Evolutionary conservation across 1,140 invertebrate species (phyloP), one percentile per base, ranked within the genome.

Genomic region (Eupeodes corollae): DNA sequence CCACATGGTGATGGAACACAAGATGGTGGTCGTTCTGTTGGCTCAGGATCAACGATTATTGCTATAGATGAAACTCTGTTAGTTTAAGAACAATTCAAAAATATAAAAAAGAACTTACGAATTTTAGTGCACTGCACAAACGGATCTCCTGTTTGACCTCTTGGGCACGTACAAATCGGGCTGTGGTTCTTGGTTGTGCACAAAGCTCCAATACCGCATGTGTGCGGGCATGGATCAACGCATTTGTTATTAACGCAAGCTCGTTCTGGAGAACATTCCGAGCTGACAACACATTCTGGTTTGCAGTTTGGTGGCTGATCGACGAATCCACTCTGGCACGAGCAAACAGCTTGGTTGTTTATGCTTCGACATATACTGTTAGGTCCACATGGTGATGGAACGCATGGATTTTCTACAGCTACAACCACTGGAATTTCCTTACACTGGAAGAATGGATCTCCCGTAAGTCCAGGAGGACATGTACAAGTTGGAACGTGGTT

Each of bases 1-100:
- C 88, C 88, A 58, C 87, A 91, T 1, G 87, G 85, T 14, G 79
- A 84, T 50, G 82, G 84, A 31, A 74, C 76, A 61, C 86, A 88
- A 9, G 83, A 83, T 50, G 80, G 80, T 45, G 77, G 78, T 51
- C 73, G 64, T 66, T 80, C 78, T 30, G 80, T 79, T 50, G 66
- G 54, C 52, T 66, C 41, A 52, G 61, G 56, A 52, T 74, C 68
- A 55, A 33, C n/a, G n/a, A 51, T 43, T 21, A 52, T 52, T 15
- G 51, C 51, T 52, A 10, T 1, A 52, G n/a, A 18, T 30, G 16
- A 35, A 42, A 12, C 18, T 15, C 5, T 41, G 39, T 41, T 18
- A 19, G 12, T 39, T 39, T 8, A 6, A 39, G n/a, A 8, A 14
- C 8, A 14, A 37, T 19, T 21, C n/a, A 5, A 14, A 14, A n/a